A percentile compares a stretch with the other conserved stretches of the same genome.
phyloP scores from a whole-genome alignment of 2,113 vertebrate genomes.

The Thomomys bottae region DNA sequence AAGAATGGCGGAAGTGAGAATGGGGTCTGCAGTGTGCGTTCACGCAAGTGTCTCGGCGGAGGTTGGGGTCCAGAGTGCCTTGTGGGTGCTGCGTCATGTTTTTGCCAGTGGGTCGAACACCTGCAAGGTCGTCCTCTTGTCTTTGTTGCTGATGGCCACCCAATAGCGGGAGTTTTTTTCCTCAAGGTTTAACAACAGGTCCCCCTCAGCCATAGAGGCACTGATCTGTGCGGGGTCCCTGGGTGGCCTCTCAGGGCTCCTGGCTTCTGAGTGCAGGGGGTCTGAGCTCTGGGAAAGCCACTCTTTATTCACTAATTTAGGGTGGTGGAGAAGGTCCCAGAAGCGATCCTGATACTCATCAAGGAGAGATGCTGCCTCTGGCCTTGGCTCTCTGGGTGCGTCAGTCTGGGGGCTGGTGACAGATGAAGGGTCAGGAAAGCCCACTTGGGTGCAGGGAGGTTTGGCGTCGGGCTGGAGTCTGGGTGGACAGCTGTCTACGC shows the following conservation, averaged over 20 bases:
- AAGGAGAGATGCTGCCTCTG: background rate
- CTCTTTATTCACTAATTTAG: background rate
- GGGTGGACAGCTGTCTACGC: background rate
- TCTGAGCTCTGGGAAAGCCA: conserved; percentile 57
- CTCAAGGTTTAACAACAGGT: background rate
- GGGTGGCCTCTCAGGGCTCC: background rate
- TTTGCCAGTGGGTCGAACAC: conserved; percentile 74
- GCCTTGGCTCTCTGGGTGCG: background rate
- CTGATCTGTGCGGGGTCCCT: background rate
- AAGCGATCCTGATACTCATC: conserved; percentile 45
- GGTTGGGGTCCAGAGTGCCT: background rate
- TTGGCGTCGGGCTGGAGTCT: fast-evolving
- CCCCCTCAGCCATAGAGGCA: background rate
- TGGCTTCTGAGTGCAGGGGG: conserved; percentile 51
- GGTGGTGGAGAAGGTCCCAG: conserved; percentile 58
- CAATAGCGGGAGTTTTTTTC: conserved; percentile 73
- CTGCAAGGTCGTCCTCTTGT: conserved; percentile 62
- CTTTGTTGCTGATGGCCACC: conserved; percentile 77
- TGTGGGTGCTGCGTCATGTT: conserved; percentile 55
- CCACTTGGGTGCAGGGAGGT: fast-evolving
- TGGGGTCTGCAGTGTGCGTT: background rate
- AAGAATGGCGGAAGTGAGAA: background rate
- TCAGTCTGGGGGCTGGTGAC: background rate
- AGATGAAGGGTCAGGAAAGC: fast-evolving
- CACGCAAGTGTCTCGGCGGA: background rate